phyloP scores from a whole-genome alignment of 2,888 invertebrate genomes.

The Habroteleia sp. region DNA sequence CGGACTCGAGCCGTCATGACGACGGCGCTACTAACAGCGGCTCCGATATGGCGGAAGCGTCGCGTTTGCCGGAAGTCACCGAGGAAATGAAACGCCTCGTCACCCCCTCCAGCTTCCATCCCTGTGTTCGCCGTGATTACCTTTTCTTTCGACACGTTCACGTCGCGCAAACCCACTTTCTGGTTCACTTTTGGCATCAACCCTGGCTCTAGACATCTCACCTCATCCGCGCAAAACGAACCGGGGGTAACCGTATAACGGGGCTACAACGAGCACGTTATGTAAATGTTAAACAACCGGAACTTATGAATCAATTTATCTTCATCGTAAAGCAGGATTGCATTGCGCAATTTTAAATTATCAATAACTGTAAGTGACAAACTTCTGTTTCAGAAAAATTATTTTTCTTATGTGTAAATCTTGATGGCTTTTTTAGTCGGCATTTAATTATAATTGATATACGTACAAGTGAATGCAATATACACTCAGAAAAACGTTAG shows the following conservation, averaged over 20 bases:
- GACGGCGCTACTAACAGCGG: slow-evolving; percentile 68
- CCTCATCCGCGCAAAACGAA: too few relatives aligned
- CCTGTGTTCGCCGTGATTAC: slow-evolving; percentile 41
- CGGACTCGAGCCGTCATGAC: slow-evolving; percentile 69
- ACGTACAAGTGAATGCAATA: too few relatives aligned
- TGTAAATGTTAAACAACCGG: slow-evolving; percentile 20
- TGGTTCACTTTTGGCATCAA: slow-evolving; percentile 17
- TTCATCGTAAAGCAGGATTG: not conserved
- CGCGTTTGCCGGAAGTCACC: slow-evolving; percentile 80
- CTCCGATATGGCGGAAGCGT: slow-evolving; percentile 78
- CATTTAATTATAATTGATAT: too few relatives aligned
- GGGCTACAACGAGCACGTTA: slow-evolving; percentile 5
- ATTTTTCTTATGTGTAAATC: too few relatives aligned
- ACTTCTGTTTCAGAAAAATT: too few relatives aligned
- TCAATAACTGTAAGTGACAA: too few relatives aligned
- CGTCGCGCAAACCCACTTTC: not conserved
- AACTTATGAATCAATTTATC: not conserved
- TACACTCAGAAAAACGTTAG: too few relatives aligned
- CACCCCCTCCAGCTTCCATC: slow-evolving; percentile 12
- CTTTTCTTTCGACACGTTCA: slow-evolving; percentile 51
- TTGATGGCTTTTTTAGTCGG: too few relatives aligned
- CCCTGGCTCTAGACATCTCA: not conserved
- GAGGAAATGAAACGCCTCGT: slow-evolving; percentile 80
- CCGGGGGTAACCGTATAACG: slow-evolving; percentile 1
- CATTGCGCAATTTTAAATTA: too few relatives aligned